phyloP scores from a whole-genome alignment of 2,888 invertebrate genomes.

The Junonia oenone region DNA sequence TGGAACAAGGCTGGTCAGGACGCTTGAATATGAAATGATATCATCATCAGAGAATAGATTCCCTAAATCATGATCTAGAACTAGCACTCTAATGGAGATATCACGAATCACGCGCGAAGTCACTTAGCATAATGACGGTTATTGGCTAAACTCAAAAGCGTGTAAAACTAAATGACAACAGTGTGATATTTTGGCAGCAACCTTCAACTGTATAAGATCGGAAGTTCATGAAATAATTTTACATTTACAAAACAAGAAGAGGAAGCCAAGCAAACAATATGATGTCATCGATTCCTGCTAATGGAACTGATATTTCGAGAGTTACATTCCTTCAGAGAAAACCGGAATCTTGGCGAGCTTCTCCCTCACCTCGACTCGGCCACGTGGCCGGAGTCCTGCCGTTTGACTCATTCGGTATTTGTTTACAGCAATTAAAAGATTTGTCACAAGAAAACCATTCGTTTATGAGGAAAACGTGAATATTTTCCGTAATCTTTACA shows the following conservation, averaged over 20 bases:
- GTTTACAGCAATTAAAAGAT: conserved; percentile 23
- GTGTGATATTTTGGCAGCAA: conserved; percentile 3
- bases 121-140: not conserved
- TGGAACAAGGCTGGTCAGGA: conserved; percentile 5
- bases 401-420: conserved; percentile 39
- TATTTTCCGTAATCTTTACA: conserved; percentile 17
- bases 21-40: not conserved
- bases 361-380: conserved; percentile 34
- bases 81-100: not conserved
- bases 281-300: conserved; percentile 40
- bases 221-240: conserved; percentile 24
- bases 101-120: not conserved
- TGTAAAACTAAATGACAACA: conserved; percentile 7
- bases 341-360: conserved; percentile 49
- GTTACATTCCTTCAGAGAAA: conserved; percentile 48
- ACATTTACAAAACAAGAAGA: conserved; percentile 17
- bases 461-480: conserved; percentile 24
- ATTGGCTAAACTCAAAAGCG: not conserved
- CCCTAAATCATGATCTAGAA: not conserved
- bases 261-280: conserved; percentile 34
- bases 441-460: conserved; percentile 24
- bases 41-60: not conserved
- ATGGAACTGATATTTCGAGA: conserved; percentile 40
- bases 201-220: conserved; percentile 21
- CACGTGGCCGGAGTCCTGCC: conserved; percentile 39